A percentile compares a stretch with the other conserved stretches of the same genome.
Evolutionary conservation across 2,797 vertebrate genomes (phyloP).

Genomic region (Poliocrania exsul): DNA sequence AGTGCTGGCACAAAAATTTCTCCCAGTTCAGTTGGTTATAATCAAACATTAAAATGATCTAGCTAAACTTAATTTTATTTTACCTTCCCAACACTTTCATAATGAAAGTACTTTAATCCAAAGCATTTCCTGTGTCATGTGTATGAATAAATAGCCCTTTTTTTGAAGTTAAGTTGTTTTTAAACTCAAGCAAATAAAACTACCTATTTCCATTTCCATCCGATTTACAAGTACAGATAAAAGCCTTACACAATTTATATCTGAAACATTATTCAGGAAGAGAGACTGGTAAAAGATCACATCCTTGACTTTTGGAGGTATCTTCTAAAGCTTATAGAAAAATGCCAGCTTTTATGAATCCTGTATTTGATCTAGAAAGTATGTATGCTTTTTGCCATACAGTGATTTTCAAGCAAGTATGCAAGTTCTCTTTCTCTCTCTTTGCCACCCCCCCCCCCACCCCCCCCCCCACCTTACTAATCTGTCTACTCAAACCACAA

Average conservation of each 20-base stretch:
- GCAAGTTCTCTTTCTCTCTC: background rate
- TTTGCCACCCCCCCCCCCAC: too few species aligned
- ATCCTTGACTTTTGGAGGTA: background rate
- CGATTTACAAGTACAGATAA: background rate
- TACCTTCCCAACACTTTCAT: conserved; percentile 17
- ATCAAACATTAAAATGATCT: conserved; percentile 58
- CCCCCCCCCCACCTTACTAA: background rate
- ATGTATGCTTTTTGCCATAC: background rate
- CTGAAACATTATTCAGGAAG: background rate
- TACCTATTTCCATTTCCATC: background rate
- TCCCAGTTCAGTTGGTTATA: conserved; percentile 20
- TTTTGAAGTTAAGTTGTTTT: conserved; percentile 28
- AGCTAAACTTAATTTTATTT: conserved; percentile 53
- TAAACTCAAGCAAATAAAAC: conserved; percentile 31
- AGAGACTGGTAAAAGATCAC: background rate
- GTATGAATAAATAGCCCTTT: conserved; percentile 50
- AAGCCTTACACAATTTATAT: background rate
- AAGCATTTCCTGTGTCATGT: conserved; percentile 38
- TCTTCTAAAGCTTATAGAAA: conserved; percentile 17
- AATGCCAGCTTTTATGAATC: background rate
- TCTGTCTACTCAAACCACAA: background rate
- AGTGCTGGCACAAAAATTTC: background rate
- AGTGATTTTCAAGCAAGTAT: background rate
- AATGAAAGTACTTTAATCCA: conserved; percentile 61
- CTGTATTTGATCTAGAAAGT: background rate